Conservation (phyloP, 2,797 vertebrate genomes). For the Jordanella pulchra region DNA sequence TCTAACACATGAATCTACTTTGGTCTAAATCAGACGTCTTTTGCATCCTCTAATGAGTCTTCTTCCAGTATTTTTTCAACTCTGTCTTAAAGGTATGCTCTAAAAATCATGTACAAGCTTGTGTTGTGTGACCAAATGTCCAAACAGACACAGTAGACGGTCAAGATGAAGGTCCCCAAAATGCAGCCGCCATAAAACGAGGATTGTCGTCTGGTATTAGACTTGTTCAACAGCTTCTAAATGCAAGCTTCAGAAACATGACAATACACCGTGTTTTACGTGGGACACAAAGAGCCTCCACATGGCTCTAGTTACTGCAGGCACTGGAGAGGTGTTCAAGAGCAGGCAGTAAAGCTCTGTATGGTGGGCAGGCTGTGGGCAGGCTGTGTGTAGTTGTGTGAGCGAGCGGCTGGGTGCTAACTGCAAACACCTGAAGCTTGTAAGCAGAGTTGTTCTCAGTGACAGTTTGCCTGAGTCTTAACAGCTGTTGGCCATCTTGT, state of each 20-base stretch:
- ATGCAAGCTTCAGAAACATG: slow-evolving; percentile 63
- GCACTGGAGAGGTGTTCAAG: slow-evolving; percentile 61
- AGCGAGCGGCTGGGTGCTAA: slow-evolving; percentile 64
- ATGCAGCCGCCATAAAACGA: background rate
- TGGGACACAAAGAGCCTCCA: slow-evolving; percentile 50
- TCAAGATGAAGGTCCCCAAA: background rate
- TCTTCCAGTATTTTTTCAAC: background rate
- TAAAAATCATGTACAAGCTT: background rate
- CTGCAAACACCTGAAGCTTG: slow-evolving; percentile 76
- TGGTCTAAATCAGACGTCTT: background rate
- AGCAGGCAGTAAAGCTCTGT: slow-evolving; percentile 38
- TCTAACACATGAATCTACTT: background rate
- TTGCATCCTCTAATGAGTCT: background rate
- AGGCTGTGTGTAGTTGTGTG: slow-evolving; percentile 41
- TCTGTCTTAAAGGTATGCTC: background rate
- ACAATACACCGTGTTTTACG: slow-evolving; percentile 49
- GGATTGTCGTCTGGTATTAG: slow-evolving; percentile 25
- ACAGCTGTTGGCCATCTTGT: slow-evolving; percentile 26
- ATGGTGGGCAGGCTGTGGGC: slow-evolving; percentile 6
- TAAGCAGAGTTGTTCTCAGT: slow-evolving; percentile 48
- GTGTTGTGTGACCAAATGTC: background rate
- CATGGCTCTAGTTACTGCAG: slow-evolving; percentile 66
- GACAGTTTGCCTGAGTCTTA: slow-evolving; percentile 42
- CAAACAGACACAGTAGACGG: slow-evolving; percentile 8
- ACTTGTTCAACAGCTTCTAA: slow-evolving; percentile 60